These are phyloP conservation scores for Saguinus imperator DNA, from an alignment of 2,113 vertebrate species.

Conservation along the genomic window DNA sequence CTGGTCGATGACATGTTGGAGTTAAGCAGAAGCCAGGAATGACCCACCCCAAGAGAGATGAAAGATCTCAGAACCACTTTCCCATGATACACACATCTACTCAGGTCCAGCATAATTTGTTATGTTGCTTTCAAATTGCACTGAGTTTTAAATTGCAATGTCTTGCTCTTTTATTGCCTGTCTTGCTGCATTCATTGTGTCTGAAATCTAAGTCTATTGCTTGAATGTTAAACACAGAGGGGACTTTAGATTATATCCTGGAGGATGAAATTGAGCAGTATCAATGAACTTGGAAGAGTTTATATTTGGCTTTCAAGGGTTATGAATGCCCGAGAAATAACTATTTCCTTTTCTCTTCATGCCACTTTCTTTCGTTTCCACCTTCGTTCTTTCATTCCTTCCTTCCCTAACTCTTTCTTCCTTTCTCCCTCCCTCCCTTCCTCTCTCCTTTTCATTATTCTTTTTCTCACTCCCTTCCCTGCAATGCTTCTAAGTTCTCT, in stretches of 20 bases:
- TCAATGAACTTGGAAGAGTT: background rate
- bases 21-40: background rate
- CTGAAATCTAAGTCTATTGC: constrained; percentile 48
- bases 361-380: background rate
- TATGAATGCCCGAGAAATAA: background rate
- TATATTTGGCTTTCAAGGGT: background rate
- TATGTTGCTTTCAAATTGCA: constrained; percentile 40
- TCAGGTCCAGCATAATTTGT: constrained; percentile 9
- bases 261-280: background rate
- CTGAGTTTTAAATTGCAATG: constrained; percentile 52
- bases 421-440: background rate
- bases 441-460: background rate
- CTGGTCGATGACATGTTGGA: background rate
- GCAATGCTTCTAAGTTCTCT: background rate
- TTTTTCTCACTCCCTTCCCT: background rate
- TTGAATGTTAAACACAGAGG: constrained; percentile 60
- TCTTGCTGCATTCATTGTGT: constrained; percentile 39
- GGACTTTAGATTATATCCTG: background rate
- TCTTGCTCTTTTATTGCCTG: constrained; percentile 53
- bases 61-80: constrained; percentile 3
- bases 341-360: background rate
- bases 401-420: background rate
- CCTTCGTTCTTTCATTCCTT: background rate
- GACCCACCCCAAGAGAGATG: background rate
- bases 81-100: background rate